Percentiles rank a stretch among this genome's conserved stretches.
Evolutionary conservation across 2,113 vertebrate species (phyloP).

Genomic region (Mellivora capensis): DNA sequence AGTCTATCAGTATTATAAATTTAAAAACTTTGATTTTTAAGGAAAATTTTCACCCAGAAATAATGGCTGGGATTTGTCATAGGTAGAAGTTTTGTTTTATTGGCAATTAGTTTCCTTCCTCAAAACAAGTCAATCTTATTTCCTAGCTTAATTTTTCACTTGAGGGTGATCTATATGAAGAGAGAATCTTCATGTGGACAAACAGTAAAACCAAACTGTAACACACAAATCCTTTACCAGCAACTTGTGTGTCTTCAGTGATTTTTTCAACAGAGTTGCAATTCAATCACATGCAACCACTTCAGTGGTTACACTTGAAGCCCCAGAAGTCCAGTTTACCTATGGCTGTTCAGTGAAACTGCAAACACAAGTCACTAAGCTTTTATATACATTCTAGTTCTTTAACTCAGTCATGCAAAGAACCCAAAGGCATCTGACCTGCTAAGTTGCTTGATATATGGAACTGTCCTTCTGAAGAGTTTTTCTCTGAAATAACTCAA

Average conservation of each 20-base stretch:
- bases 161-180: neutral
- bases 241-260: neutral
- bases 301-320: neutral
- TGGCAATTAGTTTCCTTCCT: neutral
- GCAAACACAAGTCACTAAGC: slow-evolving; percentile 38
- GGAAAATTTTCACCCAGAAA: neutral
- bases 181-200: neutral
- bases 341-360: slow-evolving; percentile 36
- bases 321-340: neutral
- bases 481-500: slow-evolving; percentile 61
- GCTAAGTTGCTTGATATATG: slow-evolving; percentile 43
- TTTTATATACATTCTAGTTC: neutral
- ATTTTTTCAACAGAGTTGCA: neutral
- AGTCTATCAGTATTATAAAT: neutral
- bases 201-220: neutral
- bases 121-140: slow-evolving; percentile 12
- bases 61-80: neutral
- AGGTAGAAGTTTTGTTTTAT: neutral
- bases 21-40: neutral
- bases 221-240: neutral
- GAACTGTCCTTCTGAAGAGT: slow-evolving; percentile 43
- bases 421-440: slow-evolving; percentile 9
- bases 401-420: slow-evolving; percentile 60
- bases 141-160: neutral
- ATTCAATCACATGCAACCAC: neutral